Evolutionary conservation across 1,140 invertebrate genomes (phyloP).

Genomic region (honey bee (Apis mellifera)): DNA sequence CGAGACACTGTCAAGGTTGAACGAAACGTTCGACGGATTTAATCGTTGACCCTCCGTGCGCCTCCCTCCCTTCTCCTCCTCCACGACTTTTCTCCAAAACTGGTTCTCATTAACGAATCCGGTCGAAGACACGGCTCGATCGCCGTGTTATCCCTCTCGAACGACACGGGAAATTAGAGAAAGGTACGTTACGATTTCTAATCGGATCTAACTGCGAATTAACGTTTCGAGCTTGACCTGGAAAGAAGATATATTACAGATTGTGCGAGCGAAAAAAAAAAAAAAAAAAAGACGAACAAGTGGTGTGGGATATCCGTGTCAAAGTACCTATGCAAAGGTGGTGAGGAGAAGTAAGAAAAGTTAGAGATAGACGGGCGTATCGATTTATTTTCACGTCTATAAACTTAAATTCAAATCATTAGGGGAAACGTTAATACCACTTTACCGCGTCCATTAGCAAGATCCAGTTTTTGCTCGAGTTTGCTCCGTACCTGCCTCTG

Average conservation of each 20-base stretch:
- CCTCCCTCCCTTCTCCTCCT: neutral
- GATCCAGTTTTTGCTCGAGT: neutral
- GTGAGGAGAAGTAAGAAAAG: neutral
- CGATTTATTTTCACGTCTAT: neutral
- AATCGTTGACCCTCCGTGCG: neutral
- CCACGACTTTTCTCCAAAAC: neutral
- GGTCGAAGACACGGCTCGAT: neutral
- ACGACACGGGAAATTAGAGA: slow-evolving; percentile 32
- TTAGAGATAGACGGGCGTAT: neutral
- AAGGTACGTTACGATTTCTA: slow-evolving; percentile 22
- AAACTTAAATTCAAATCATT: neutral
- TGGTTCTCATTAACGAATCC: slow-evolving; percentile 22
- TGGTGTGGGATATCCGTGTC: neutral
- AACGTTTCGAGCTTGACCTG: slow-evolving; percentile 32
- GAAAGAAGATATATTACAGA: neutral
- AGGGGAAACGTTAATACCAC: neutral
- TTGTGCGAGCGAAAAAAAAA: neutral
- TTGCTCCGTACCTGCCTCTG: neutral
- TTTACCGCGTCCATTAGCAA: slow-evolving; percentile 5
- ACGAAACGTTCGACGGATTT: slow-evolving; percentile 11
- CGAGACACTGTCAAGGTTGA: neutral
- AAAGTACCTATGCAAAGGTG: no score
- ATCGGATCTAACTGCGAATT: neutral
- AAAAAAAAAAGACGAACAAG: neutral
- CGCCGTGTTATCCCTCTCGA: neutral